Percentiles rank a stretch among this genome's conserved stretches.
Evolutionary conservation across 1,140 invertebrate genomes (phyloP).

Genomic region (Thaumetopoea pityocampa): DNA sequence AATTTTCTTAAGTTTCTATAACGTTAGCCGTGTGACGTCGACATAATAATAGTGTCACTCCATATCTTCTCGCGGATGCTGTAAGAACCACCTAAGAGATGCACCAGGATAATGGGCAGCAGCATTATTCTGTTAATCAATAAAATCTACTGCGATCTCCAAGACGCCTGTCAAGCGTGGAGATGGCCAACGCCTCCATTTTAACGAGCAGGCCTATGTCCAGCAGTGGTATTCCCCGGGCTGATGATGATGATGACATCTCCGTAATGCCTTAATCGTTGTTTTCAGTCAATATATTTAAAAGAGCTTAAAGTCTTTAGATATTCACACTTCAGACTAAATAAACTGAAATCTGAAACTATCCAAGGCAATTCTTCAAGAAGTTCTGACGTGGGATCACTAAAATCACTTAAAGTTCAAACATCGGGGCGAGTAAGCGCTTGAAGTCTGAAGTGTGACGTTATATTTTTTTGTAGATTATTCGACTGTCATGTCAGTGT

Average conservation of each 20-base stretch:
- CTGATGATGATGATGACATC: too few relatives aligned
- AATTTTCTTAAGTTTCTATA: constrained; percentile 47
- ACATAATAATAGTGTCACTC: too few relatives aligned
- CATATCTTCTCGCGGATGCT: too few relatives aligned
- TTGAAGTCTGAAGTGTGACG: constrained; percentile 9
- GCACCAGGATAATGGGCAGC: too few relatives aligned
- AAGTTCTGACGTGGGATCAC: constrained; percentile 34
- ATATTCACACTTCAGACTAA: constrained; percentile 19
- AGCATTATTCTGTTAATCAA: too few relatives aligned
- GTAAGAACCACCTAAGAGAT: too few relatives aligned
- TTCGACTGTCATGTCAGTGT: constrained; percentile 12
- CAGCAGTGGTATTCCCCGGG: too few relatives aligned
- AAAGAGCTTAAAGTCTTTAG: constrained; percentile 16
- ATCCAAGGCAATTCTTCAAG: constrained; percentile 15
- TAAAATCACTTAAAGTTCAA: constrained; percentile 31
- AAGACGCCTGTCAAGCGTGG: too few relatives aligned
- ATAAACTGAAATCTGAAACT: constrained; percentile 25
- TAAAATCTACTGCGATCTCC: too few relatives aligned
- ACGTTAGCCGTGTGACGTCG: too few relatives aligned
- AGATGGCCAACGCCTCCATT: too few relatives aligned
- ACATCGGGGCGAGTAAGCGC: constrained; percentile 15
- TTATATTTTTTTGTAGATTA: constrained; percentile 12
- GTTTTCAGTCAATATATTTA: constrained; percentile 24
- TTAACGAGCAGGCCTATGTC: too few relatives aligned
- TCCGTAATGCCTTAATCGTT: constrained; percentile 40